Conservation (phyloP, 2,113 vertebrate genomes). For the Aegithalos caudatus region DNA sequence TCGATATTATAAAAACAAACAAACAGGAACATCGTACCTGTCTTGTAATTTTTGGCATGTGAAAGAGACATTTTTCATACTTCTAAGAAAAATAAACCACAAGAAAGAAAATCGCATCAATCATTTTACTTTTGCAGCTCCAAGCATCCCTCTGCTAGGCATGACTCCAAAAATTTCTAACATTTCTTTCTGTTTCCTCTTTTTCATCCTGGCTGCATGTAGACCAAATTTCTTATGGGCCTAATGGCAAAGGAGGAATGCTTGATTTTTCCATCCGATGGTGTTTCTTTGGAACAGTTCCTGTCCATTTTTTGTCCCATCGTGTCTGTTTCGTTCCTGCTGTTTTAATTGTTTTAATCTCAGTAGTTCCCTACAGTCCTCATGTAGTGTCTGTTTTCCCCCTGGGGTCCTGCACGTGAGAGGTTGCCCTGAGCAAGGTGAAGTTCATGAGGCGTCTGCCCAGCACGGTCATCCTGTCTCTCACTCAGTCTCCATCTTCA, state of each 20-base stretch:
- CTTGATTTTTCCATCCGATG: constrained; percentile 70
- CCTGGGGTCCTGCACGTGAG: background rate
- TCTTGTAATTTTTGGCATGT: background rate
- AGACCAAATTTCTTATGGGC: constrained; percentile 38
- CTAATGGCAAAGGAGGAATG: constrained; percentile 31
- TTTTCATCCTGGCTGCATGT: constrained; percentile 27
- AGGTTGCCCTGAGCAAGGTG: constrained; percentile 10
- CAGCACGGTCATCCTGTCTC: background rate
- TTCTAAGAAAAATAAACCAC: background rate
- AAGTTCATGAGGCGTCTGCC: background rate
- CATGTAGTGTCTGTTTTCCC: constrained; percentile 32
- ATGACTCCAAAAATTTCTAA: constrained; percentile 39
- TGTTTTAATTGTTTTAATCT: constrained; percentile 47
- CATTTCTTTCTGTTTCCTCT: constrained; percentile 35
- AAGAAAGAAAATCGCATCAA: background rate
- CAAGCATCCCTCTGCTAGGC: constrained; percentile 31
- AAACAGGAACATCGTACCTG: background rate
- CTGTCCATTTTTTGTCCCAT: constrained; percentile 65
- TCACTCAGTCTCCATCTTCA: background rate
- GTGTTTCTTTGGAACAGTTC: constrained; percentile 70
- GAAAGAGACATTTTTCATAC: background rate
- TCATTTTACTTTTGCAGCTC: background rate
- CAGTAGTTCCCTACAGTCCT: constrained; percentile 12
- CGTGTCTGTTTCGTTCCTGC: constrained; percentile 49
- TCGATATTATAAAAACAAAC: background rate